Evolutionary conservation across 2,113 vertebrate genomes (phyloP), one percentile per base, ranked within the genome.

Genomic region (Mionectes macconnelli): DNA sequence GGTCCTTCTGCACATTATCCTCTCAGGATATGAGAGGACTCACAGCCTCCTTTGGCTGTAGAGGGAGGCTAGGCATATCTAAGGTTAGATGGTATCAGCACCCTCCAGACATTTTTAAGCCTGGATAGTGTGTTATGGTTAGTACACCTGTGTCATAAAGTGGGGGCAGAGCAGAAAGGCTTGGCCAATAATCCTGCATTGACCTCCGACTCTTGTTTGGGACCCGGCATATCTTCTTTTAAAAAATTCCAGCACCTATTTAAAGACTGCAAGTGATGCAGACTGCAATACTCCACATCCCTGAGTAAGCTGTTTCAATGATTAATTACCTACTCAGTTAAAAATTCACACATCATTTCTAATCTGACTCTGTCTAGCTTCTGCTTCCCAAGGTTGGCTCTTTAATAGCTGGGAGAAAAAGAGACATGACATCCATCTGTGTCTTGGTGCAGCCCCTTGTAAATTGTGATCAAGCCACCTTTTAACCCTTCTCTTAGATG

Each of bases 311-410:
- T 87, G 77, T 94, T 94, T 64, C 92, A 84, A 13, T 95, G 92
- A 96, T 93, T 91, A 93, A 96, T 95, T 94, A 87, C 75, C 77
- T 52, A 28, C 77, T 84, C 77, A 31, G 80, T 84, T 95, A 91
- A 91, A 89, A 91, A 91, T 87, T 93, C 90, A 87, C 73, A 69
- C 64, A 70, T 93, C 70, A 73, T 94, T 94, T 91, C 87, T 86
- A 93, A 88, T 88, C 70, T 95, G 75, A 63, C 70, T 79, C 69
- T 67, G 49, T 84, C 87, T 60, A 83, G 20, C 33, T 93, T 79
- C 3, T 4, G 56, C 47, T 93, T 89, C 63, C 44, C n/a, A 10
- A 47, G 30, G 39, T 22, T 55, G 68, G 53, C 19, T 91, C 33
- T 79, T 63, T 76, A 84, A 91, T 63, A 94, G 31, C 63, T 3